A percentile compares a stretch with the other conserved stretches of the same genome.
Conservation (phyloP, 2,113 vertebrate genomes). For the Natator depressus region DNA sequence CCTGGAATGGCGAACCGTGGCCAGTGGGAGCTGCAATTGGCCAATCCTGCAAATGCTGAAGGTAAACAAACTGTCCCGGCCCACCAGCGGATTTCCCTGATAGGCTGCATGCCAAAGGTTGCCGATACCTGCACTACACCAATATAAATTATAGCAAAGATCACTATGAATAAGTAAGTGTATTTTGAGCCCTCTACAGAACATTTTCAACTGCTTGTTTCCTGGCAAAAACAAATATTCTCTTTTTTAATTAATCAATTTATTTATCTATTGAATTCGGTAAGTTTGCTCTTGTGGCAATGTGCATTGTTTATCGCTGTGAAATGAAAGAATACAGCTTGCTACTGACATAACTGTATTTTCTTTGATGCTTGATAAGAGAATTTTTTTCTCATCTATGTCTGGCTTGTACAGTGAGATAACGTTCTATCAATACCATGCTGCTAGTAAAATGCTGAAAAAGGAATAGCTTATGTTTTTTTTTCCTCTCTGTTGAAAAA, state of each 20-base stretch:
- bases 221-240: slow-evolving; percentile 34
- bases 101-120: no score
- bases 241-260: not conserved
- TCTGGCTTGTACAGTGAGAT: slow-evolving; percentile 25
- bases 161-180: not conserved
- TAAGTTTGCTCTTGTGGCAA: slow-evolving; percentile 62
- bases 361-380: slow-evolving; percentile 63
- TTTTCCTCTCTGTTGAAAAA: not conserved
- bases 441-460: slow-evolving; percentile 41
- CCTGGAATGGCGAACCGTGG: no score
- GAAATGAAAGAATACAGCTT: slow-evolving; percentile 61
- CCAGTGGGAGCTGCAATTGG: no score
- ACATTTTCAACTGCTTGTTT: slow-evolving; percentile 35
- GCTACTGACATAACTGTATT: slow-evolving; percentile 59
- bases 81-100: no score
- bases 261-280: slow-evolving; percentile 51
- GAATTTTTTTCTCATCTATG: slow-evolving; percentile 61
- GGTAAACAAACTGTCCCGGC: no score
- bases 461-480: not conserved
- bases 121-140: not conserved
- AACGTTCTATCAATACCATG: slow-evolving; percentile 10
- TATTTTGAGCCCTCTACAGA: not conserved
- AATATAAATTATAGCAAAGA: not conserved
- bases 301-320: slow-evolving; percentile 36
- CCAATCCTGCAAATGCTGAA: no score